Evolutionary conservation across 2,888 invertebrate species (phyloP).

Genomic region (Scaeva pyrastri): DNA sequence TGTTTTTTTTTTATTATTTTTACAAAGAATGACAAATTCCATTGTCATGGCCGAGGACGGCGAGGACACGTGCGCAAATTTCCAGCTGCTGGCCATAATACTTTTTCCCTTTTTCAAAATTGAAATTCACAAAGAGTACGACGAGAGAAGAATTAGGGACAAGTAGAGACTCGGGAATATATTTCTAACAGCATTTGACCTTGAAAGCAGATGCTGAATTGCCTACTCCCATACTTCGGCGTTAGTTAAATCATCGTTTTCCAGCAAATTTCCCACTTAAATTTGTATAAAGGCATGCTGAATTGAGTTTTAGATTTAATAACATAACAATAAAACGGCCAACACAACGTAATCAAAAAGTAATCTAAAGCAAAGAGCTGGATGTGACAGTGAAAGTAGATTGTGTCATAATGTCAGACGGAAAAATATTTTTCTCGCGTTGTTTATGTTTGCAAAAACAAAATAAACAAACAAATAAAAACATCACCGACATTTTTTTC

Average conservation of each 20-base stretch:
- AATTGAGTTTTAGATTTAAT: slow-evolving; percentile 2
- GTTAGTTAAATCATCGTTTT: neutral
- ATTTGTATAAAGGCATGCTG: neutral
- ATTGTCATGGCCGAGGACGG: slow-evolving; percentile 44
- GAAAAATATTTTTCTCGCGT: neutral
- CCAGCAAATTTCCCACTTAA: neutral
- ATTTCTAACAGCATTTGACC: slow-evolving; percentile 37
- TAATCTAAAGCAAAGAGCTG: slow-evolving; percentile 2
- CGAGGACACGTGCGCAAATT: slow-evolving; percentile 59
- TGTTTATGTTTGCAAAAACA: slow-evolving; percentile 26
- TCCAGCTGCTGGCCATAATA: slow-evolving; percentile 59
- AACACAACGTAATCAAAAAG: neutral
- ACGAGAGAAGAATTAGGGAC: slow-evolving; percentile 18
- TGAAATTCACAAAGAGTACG: slow-evolving; percentile 3
- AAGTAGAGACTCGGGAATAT: neutral
- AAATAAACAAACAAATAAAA: slow-evolving; percentile 1
- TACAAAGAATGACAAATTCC: slow-evolving; percentile 38
- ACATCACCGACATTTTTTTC: neutral
- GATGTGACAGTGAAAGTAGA: slow-evolving; percentile 37
- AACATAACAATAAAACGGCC: neutral
- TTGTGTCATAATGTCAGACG: slow-evolving; percentile 1
- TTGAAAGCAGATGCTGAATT: slow-evolving; percentile 57
- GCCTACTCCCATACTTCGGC: neutral
- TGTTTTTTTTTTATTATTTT: slow-evolving; percentile 17
- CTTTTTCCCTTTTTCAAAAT: slow-evolving; percentile 7